phyloP scores from a whole-genome alignment of 2,113 vertebrate species.

The Urocitellus parryii region DNA sequence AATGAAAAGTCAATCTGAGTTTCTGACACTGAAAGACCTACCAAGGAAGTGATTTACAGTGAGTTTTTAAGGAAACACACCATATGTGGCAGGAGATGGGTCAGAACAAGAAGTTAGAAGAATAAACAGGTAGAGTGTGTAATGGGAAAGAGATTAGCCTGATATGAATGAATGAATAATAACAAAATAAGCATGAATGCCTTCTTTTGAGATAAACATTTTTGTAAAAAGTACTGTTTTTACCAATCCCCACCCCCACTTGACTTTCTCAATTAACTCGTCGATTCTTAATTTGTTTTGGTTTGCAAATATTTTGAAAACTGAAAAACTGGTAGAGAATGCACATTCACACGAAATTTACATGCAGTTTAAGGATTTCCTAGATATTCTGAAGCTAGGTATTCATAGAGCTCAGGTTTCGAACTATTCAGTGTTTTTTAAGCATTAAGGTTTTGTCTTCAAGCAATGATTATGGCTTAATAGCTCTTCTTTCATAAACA shows the following conservation, averaged over 20 bases:
- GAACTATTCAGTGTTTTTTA: background rate
- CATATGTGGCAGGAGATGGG: background rate
- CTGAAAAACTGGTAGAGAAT: background rate
- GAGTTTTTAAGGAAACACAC: background rate
- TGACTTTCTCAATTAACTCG: background rate
- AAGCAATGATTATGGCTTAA: background rate
- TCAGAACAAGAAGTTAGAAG: background rate
- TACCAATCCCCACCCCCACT: background rate
- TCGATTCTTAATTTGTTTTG: conserved; percentile 8
- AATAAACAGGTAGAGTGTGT: background rate
- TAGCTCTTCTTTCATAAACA: background rate
- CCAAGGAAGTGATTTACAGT: background rate
- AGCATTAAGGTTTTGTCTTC: background rate
- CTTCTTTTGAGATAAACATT: background rate
- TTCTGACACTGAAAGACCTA: background rate
- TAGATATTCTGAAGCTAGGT: background rate
- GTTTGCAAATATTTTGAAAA: background rate
- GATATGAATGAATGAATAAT: background rate
- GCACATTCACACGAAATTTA: background rate
- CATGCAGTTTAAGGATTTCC: background rate
- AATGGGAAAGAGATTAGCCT: background rate
- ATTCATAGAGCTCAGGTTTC: background rate
- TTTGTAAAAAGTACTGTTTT: background rate
- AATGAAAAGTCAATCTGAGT: background rate
- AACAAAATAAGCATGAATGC: background rate